A percentile compares a stretch with the other conserved stretches of the same genome.
phyloP scores from a whole-genome alignment of 2,888 invertebrate genomes.

The Drosophila cognata region DNA sequence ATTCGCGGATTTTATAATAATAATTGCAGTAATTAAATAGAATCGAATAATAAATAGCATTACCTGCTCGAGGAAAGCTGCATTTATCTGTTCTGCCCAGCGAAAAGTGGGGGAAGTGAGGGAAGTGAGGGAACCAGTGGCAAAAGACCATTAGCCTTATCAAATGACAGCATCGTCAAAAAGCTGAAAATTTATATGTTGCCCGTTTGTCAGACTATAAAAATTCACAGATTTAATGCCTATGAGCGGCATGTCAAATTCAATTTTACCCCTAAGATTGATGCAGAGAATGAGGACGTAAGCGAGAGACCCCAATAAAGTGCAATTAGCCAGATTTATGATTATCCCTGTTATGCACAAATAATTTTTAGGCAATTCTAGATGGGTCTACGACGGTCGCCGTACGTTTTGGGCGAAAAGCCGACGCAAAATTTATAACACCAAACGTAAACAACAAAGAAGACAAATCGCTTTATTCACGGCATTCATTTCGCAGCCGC shows the following conservation, averaged over 20 bases:
- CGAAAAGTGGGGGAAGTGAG: background rate
- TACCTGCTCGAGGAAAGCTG: background rate
- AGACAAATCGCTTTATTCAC: slow-evolving; percentile 82
- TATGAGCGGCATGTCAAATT: slow-evolving; percentile 78
- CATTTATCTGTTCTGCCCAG: slow-evolving; percentile 1
- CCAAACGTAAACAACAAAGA: slow-evolving; percentile 78
- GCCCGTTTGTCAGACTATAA: slow-evolving; percentile 51
- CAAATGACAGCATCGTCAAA: slow-evolving; percentile 60
- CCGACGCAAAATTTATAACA: slow-evolving; percentile 75
- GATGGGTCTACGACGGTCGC: slow-evolving; percentile 55
- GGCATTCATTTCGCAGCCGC: slow-evolving; percentile 60
- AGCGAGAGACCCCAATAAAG: slow-evolving; percentile 69
- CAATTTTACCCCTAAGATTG: slow-evolving; percentile 72
- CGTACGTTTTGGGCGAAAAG: slow-evolving; percentile 42
- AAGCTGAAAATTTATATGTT: slow-evolving; percentile 70
- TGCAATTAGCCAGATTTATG: slow-evolving; percentile 84
- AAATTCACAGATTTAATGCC: slow-evolving; percentile 73
- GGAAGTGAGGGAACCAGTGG: slow-evolving; percentile 4
- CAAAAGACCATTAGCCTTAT: slow-evolving; percentile 65
- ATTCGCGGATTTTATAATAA: background rate
- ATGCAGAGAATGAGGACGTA: slow-evolving; percentile 17
- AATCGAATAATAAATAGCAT: background rate
- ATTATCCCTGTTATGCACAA: slow-evolving; percentile 84
- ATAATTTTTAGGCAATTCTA: slow-evolving; percentile 83
- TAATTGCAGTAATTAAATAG: background rate